A percentile compares a stretch with the other conserved stretches of the same genome.
Conservation (phyloP, 2,888 invertebrate species). For the Herminia tarsipennalis region DNA sequence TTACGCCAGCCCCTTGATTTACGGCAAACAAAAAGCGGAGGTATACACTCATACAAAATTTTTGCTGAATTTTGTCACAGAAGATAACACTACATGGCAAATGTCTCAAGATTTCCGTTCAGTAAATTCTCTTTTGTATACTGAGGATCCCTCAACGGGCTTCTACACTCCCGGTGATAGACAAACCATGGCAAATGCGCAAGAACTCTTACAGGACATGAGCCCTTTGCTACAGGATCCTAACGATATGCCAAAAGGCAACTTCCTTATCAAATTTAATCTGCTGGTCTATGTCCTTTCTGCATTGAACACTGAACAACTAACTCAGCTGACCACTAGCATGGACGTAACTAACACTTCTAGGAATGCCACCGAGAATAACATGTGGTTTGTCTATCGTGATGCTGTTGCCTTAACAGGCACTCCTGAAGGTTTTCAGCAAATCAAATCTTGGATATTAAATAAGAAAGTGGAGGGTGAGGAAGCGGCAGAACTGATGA, state of each 20-base stretch:
- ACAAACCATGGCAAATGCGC: slow-evolving; percentile 70
- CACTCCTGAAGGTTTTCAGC: slow-evolving; percentile 87
- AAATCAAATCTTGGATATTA: slow-evolving; percentile 86
- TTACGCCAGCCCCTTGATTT: slow-evolving; percentile 84
- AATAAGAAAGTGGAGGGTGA: slow-evolving; percentile 77
- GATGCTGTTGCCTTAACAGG: slow-evolving; percentile 89
- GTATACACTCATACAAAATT: slow-evolving; percentile 86
- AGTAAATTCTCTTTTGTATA: slow-evolving; percentile 85
- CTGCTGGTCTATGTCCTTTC: slow-evolving; percentile 84
- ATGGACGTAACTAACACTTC: slow-evolving; percentile 73
- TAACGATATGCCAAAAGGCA: slow-evolving; percentile 80
- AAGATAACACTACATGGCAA: slow-evolving; percentile 68
- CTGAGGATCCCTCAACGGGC: slow-evolving; percentile 50
- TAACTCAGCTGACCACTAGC: slow-evolving; percentile 79
- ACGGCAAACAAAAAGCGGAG: slow-evolving; percentile 86
- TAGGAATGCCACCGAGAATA: slow-evolving; percentile 66
- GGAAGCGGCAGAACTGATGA: slow-evolving; percentile 87
- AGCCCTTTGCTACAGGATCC: slow-evolving; percentile 85
- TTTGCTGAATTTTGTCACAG: slow-evolving; percentile 65
- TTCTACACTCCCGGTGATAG: slow-evolving; percentile 44
- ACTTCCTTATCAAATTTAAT: slow-evolving; percentile 87
- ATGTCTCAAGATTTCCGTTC: slow-evolving; percentile 67
- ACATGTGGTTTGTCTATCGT: slow-evolving; percentile 87
- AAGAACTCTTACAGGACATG: slow-evolving; percentile 82
- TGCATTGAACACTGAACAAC: slow-evolving; percentile 86